These are phyloP conservation scores for Eidolon dupreanum DNA, from an alignment of 2,797 vertebrate species.

Conservation along the genomic window DNA sequence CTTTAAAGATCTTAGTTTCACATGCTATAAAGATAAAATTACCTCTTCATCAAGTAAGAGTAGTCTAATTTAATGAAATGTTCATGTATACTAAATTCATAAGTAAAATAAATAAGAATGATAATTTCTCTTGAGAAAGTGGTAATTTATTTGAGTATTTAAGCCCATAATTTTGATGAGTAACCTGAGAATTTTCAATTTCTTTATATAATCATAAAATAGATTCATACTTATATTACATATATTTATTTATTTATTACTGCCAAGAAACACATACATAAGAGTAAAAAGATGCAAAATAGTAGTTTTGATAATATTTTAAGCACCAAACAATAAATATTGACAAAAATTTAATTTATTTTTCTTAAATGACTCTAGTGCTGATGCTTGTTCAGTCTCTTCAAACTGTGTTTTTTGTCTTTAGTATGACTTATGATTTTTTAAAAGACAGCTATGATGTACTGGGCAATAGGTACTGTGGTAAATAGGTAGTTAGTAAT, in stretches of 20 bases:
- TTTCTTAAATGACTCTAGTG: background rate
- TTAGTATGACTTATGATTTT: too few relatives aligned
- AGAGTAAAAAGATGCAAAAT: constrained; percentile 1
- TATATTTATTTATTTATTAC: background rate
- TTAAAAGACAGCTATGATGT: too few relatives aligned
- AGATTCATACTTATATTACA: background rate
- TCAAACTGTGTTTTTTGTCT: background rate
- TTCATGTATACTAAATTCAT: too few relatives aligned
- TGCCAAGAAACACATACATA: background rate
- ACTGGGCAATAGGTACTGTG: too few relatives aligned
- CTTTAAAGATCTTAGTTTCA: constrained; percentile 72
- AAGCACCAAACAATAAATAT: background rate
- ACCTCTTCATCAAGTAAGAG: too few relatives aligned
- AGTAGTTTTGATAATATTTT: constrained; percentile 28
- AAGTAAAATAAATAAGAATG: too few relatives aligned
- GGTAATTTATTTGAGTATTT: constrained; percentile 20
- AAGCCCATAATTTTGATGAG: background rate
- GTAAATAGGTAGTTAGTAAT: background rate
- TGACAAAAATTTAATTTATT: background rate
- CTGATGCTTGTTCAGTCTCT: background rate
- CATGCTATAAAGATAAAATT: constrained; percentile 57
- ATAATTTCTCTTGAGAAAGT: constrained; percentile 30
- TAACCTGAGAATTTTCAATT: background rate
- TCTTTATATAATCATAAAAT: constrained; percentile 10
- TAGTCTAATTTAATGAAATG: too few relatives aligned